Evolutionary conservation across 2,888 invertebrate species (phyloP), one percentile per base, ranked within the genome.

Genomic region (Mythimna lalbum): DNA sequence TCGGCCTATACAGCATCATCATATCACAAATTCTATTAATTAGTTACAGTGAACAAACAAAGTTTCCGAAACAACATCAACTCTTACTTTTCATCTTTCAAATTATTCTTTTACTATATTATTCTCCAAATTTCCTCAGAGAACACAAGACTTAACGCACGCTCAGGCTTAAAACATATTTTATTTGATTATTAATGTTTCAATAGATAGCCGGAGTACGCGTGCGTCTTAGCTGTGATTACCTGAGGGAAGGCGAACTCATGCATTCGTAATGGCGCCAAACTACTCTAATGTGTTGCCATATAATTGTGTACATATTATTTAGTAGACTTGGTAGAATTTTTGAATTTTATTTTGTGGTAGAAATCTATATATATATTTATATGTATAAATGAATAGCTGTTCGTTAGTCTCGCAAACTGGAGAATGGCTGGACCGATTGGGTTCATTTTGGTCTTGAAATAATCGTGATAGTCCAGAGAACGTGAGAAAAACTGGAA

Each of bases 111-210:
- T 21, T n/a, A 21, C 36, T 14, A 14, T 36, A 39, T 57, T 36
- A 19, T 55, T 55, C 55, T 55, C 19, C 19, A 10, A 33, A 57
- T 57, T 57, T 57, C 36, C 57, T 57, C 21, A 57, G 39, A 63
- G 23, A 65, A 43, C 50, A 63, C 21, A 36, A 43, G 17, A 49
- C 4, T 59, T 47, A 70, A 71, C 53, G 23, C 53, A 66, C 39
- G 3, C 3, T 23, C 10, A 10, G 52, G 55, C 81, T 76, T 65
- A 68, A 72, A 77, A 72, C 60, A 81, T 79, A 73, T 81, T 76
- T 79, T 75, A 67, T 80, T 70, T 70, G 60, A 73, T 73, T 72
- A 77, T 82, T 56, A 80, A 82, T 85, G 73, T 85, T 85, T 85
- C 75, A 83, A 80, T 80, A 76, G 72, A 63, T 71, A 36, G 60